A percentile compares a stretch with the other conserved stretches of the same genome.
These are phyloP conservation scores for Meliscaeva auricollis DNA, from an alignment of 2,888 invertebrate species.

Conservation along the genomic window DNA sequence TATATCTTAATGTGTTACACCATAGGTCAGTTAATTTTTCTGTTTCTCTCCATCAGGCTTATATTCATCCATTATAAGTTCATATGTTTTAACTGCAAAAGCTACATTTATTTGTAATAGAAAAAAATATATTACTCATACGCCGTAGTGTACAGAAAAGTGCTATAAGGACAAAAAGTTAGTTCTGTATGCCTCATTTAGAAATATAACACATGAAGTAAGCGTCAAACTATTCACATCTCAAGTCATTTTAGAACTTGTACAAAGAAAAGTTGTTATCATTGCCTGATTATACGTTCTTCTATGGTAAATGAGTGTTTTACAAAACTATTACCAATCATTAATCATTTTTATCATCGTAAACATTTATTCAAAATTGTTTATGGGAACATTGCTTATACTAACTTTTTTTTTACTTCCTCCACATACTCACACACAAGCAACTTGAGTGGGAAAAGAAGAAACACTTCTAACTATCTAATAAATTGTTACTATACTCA, in stretches of 20 bases:
- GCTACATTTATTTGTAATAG: too few relatives aligned
- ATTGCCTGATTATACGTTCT: background rate
- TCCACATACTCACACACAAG: background rate
- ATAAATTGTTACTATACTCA: slow-evolving; percentile 56
- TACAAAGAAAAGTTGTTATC: background rate
- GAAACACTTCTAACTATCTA: slow-evolving; percentile 37
- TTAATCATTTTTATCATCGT: slow-evolving; percentile 47
- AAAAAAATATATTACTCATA: slow-evolving; percentile 1
- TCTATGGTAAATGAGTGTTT: background rate
- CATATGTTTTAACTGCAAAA: too few relatives aligned
- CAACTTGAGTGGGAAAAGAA: slow-evolving; percentile 11
- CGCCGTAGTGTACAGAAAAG: background rate
- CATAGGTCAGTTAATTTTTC: too few relatives aligned
- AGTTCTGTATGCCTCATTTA: background rate
- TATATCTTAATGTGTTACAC: too few relatives aligned
- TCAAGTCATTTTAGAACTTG: background rate
- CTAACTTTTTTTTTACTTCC: background rate
- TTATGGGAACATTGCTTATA: slow-evolving; percentile 2
- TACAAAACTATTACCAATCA: background rate
- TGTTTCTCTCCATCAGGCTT: too few relatives aligned
- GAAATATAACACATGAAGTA: background rate
- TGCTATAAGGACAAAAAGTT: background rate
- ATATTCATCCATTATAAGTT: too few relatives aligned
- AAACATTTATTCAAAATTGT: slow-evolving; percentile 27
- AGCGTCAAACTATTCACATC: background rate